Evolutionary conservation across 2,797 vertebrate species (phyloP), one percentile per base, ranked within the genome.

Genomic region (Hypotaenidia okinawae): DNA sequence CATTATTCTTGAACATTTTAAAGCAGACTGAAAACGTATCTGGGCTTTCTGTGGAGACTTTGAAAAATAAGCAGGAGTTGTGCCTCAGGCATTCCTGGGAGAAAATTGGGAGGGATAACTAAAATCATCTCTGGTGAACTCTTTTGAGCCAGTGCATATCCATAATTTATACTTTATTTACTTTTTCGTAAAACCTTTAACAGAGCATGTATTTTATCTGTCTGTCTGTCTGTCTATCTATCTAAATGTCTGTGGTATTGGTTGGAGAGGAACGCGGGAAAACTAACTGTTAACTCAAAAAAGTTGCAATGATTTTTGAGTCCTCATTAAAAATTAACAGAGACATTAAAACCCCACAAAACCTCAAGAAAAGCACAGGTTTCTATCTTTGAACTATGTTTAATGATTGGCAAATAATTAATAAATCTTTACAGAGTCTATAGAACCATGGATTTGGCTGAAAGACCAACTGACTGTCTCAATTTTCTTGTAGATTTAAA

Each of bases 1-100:
- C 16, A 32, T 66, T 84, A 84, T 92, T 88, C 58, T 25, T 86
- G 43, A 73, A n/a, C 3, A 3, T 24, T 57, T 66, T 37, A 69
- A 14, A 81, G 47, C 14, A 91, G 86, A 80, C 11, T 30, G 83
- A 85, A 93, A 76, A 74, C 3, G 4, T 86, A 52, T 15, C 73
- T 81, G 35, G 10, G 10, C 10, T 89, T 95, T 79, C 66, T 69
- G 18, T 58, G 54, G 80, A 52, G 35, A 93, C 25, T 30, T 43
- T 61, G 90, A 84, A 87, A 92, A 95, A 70, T 39, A 66, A 47
- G 57, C 73, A 94, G 96, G 57, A 88, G 32, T 24, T 75, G 27
- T 64, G 94, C 93, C 95, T 87, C 63, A 91, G 94, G 96, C 92
- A 87, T 85, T 95, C 77, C 91, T 92, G 59, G 24, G 57, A 86